Evolutionary conservation across 2,797 vertebrate species (phyloP).

Genomic region (Malurus splendens): DNA sequence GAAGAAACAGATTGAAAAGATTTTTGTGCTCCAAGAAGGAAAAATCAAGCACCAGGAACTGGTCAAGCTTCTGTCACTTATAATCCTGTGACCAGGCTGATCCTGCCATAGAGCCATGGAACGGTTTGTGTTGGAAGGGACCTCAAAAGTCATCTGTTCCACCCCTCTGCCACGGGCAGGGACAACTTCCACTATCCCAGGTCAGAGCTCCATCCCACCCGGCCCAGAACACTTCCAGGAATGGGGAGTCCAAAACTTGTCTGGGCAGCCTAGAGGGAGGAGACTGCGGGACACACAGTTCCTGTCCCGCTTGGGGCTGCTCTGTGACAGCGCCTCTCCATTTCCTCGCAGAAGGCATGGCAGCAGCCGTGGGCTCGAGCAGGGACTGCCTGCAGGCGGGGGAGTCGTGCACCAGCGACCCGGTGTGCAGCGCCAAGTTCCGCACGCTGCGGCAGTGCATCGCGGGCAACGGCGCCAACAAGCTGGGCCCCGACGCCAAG

Average conservation of each 20-base stretch:
- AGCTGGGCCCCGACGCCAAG: constrained; percentile 83
- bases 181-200: not conserved
- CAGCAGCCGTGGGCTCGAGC: constrained; percentile 49
- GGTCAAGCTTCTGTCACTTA: not conserved
- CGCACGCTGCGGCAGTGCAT: constrained; percentile 89
- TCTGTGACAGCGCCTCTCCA: not conserved
- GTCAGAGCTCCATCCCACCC: not conserved
- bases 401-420: constrained; percentile 85
- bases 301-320: fast-evolving
- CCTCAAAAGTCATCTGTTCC: not conserved
- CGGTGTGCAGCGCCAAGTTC: constrained; percentile 85
- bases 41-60: not conserved
- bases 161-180: not conserved
- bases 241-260: fast-evolving
- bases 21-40: not conserved
- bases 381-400: constrained; percentile 88
- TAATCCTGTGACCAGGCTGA: not conserved
- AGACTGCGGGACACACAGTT: fast-evolving
- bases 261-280: fast-evolving
- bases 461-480: constrained; percentile 85
- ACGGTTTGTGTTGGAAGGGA: not conserved
- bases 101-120: not conserved
- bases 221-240: not conserved
- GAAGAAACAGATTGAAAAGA: not conserved
- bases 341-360: constrained; percentile 72